These are phyloP conservation scores for Tetranychus truncatus DNA, from an alignment of 2,888 invertebrate genomes.

Conservation along the genomic window DNA sequence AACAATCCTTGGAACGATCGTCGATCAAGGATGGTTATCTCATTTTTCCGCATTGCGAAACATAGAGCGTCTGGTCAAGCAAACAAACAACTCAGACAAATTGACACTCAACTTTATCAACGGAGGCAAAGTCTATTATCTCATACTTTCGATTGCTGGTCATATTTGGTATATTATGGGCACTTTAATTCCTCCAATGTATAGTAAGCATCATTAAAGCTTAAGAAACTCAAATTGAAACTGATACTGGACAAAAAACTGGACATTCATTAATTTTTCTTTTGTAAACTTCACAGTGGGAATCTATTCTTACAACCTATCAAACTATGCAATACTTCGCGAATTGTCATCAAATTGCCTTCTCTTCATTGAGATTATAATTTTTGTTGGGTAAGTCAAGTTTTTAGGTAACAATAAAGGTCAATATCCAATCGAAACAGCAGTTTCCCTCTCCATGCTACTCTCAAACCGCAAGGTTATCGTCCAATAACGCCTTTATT, in stretches of 20 bases:
- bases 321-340: neutral
- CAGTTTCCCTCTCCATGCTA: too few relatives aligned
- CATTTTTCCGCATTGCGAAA: neutral
- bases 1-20: neutral
- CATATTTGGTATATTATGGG: constrained; percentile 2
- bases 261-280: neutral
- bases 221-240: neutral
- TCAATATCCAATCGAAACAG: neutral
- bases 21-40: neutral
- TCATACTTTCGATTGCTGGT: neutral
- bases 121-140: constrained; percentile 2
- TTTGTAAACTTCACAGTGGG: neutral
- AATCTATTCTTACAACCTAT: neutral
- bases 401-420: neutral
- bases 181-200: neutral
- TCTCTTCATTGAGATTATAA: neutral
- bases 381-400: neutral
- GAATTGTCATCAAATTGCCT: neutral
- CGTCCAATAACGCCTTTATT: neutral
- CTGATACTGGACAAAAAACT: neutral
- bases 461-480: too few relatives aligned
- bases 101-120: neutral
- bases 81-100: neutral
- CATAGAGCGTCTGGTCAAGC: neutral
- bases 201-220: neutral